Evolutionary conservation across 2,113 vertebrate genomes (phyloP).

Genomic region (Riparia riparia): DNA sequence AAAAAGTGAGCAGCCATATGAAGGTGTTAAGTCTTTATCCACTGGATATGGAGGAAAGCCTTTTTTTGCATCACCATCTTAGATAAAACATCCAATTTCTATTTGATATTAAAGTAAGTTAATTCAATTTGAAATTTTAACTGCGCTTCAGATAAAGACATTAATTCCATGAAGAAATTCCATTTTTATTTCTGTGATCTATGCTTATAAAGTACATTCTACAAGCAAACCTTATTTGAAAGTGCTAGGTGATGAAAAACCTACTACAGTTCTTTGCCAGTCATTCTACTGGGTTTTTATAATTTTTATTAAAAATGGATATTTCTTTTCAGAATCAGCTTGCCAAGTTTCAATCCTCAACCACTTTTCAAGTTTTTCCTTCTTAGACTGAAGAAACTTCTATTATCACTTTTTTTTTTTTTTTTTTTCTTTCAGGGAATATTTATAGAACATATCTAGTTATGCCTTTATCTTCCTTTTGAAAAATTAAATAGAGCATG

Average conservation of each 20-base stretch:
- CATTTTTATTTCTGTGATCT: neutral
- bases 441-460: constrained; percentile 38
- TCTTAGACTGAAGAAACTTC: neutral
- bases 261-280: neutral
- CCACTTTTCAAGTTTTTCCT: neutral
- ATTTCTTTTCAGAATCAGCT: neutral
- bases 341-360: neutral
- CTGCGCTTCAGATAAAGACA: neutral
- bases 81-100: neutral
- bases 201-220: neutral
- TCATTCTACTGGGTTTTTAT: neutral
- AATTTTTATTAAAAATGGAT: neutral
- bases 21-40: neutral
- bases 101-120: neutral
- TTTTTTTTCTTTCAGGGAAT: constrained; percentile 12
- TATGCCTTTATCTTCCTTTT: neutral
- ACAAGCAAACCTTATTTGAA: neutral
- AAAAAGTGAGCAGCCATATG: neutral
- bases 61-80: neutral
- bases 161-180: neutral
- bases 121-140: neutral
- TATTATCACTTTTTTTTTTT: neutral
- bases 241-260: neutral
- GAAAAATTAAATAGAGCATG: constrained; percentile 44
- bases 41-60: neutral